phyloP scores from a whole-genome alignment of 2,113 vertebrate genomes.

The Geococcyx californianus region DNA sequence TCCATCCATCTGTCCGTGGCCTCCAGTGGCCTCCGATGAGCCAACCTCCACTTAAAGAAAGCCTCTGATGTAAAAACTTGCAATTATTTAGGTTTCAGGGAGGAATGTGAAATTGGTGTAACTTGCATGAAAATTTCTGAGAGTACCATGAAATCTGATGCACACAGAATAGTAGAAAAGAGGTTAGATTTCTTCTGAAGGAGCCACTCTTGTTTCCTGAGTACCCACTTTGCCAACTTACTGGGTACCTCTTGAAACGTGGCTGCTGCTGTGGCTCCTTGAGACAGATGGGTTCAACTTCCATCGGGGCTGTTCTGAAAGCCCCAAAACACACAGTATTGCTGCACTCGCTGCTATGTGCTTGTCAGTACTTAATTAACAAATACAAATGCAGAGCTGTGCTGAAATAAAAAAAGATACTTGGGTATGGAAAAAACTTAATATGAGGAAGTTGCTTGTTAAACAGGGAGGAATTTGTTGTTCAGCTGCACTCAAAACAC shows the following conservation, averaged over 20 bases:
- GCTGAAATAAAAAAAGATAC: not conserved
- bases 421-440: not conserved
- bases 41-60: not conserved
- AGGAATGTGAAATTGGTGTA: not conserved
- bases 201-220: not conserved
- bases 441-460: conserved; percentile 39
- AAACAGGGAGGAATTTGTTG: conserved; percentile 44
- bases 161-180: not conserved
- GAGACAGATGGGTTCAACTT: not conserved
- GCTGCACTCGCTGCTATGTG: not conserved
- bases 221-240: not conserved
- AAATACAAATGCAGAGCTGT: not conserved
- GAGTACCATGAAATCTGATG: not conserved
- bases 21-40: not conserved
- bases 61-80: not conserved
- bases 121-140: not conserved
- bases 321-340: not conserved
- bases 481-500: conserved; percentile 66
- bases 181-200: not conserved
- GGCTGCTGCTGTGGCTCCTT: not conserved
- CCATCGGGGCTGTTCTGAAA: not conserved
- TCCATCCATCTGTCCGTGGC: not conserved
- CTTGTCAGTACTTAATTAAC: conserved; percentile 2
- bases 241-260: not conserved
- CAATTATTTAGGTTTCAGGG: not conserved